These are phyloP conservation scores for Campylomormyrus tamandua DNA, from an alignment of 2,113 vertebrate species.

Conservation along the genomic window DNA sequence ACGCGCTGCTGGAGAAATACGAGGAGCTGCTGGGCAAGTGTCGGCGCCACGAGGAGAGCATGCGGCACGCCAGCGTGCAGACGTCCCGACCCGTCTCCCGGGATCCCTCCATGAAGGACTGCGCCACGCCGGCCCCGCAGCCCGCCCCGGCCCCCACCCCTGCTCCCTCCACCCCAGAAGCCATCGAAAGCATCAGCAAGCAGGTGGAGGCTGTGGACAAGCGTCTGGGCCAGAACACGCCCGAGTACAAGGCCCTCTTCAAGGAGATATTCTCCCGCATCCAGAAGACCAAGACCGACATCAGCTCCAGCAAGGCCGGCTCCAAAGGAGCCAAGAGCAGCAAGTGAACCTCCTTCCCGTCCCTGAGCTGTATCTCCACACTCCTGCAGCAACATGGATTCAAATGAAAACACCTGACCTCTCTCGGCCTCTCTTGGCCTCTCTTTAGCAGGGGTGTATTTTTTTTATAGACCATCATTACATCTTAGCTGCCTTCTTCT, in stretches of 20 bases:
- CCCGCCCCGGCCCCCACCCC: conserved; percentile 57
- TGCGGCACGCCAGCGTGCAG: conserved; percentile 83
- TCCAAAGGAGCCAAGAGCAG: conserved; percentile 56
- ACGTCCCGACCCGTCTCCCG: conserved; percentile 91
- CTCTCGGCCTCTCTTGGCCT: conserved; percentile 14
- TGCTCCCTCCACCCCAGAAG: conserved; percentile 56
- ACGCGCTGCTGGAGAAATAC: conserved; percentile 90
- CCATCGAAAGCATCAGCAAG: conserved; percentile 81
- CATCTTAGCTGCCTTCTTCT: conserved; percentile 18
- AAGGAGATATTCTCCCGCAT: conserved; percentile 97
- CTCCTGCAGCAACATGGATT: neutral
- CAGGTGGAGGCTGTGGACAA: conserved; percentile 94
- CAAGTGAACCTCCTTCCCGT: conserved; percentile 35
- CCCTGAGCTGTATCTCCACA: neutral
- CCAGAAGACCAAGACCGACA: conserved; percentile 94
- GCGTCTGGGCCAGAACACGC: conserved; percentile 89
- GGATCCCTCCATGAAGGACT: conserved; percentile 88
- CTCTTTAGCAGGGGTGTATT: neutral
- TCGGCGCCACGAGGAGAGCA: conserved; percentile 81
- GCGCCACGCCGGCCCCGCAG: conserved; percentile 50
- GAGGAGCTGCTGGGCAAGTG: conserved; percentile 94
- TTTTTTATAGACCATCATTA: neutral
- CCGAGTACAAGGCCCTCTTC: conserved; percentile 96
- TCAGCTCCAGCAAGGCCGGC: conserved; percentile 67
- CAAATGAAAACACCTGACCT: neutral